Percentiles rank a stretch among this genome's conserved stretches.
These are phyloP conservation scores for Zaprionus ghesquierei DNA, from an alignment of 1,140 invertebrate genomes.

Conservation along the genomic window DNA sequence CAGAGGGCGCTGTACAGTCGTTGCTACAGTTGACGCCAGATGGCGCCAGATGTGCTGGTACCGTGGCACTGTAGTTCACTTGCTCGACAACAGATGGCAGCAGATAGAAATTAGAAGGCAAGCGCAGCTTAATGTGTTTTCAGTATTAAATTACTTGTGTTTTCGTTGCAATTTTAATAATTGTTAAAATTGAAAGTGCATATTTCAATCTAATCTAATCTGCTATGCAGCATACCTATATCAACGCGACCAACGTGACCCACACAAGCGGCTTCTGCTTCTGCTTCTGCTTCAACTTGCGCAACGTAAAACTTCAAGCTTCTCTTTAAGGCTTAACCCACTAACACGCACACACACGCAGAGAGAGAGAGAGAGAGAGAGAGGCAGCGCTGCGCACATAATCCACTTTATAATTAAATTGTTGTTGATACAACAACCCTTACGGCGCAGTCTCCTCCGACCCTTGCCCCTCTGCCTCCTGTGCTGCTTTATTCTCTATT, in stretches of 20 bases:
- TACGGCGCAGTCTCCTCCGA: background rate
- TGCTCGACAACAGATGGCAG: background rate
- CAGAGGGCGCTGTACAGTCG: background rate
- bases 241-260: background rate
- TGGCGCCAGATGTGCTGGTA: background rate
- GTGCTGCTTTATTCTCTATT: slow-evolving; percentile 1
- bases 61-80: too few relatives aligned
- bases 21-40: background rate
- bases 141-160: too few relatives aligned
- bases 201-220: too few relatives aligned
- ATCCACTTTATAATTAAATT: slow-evolving; percentile 32
- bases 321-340: background rate
- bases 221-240: too few relatives aligned
- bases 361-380: too few relatives aligned
- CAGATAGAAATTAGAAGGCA: background rate
- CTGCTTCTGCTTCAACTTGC: too few relatives aligned
- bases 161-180: too few relatives aligned
- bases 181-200: too few relatives aligned
- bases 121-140: background rate
- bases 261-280: background rate
- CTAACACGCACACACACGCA: background rate
- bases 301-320: background rate
- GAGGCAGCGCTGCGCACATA: background rate
- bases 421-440: slow-evolving; percentile 2
- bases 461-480: background rate